Evolutionary conservation across 2,888 invertebrate genomes (phyloP).

Genomic region (Nemotelus nigrinus): DNA sequence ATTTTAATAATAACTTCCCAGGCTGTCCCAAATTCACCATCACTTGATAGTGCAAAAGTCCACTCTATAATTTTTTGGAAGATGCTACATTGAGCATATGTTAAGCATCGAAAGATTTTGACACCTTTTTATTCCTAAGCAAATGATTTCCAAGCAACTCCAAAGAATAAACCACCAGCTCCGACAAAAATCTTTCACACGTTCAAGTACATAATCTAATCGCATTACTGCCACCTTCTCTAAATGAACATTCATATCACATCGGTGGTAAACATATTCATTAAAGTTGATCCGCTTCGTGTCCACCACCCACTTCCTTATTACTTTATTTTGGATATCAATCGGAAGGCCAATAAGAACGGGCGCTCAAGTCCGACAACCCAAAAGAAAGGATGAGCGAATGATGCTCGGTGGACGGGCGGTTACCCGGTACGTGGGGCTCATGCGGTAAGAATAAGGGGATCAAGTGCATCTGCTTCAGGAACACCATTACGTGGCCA

Average conservation of each 20-base stretch:
- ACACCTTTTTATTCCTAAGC: no score
- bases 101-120: no score
- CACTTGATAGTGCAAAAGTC: no score
- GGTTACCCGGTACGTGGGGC: slow-evolving; percentile 32
- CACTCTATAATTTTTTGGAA: no score
- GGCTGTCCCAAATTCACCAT: no score
- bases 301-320: slow-evolving; percentile 40
- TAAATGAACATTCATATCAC: slow-evolving; percentile 31
- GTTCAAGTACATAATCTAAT: slow-evolving; percentile 10
- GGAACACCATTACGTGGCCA: slow-evolving; percentile 46
- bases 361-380: slow-evolving; percentile 25
- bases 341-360: slow-evolving; percentile 39
- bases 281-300: slow-evolving; percentile 13
- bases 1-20: no score
- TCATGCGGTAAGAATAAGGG: slow-evolving; percentile 35
- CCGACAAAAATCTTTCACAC: neutral
- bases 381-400: slow-evolving; percentile 26
- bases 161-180: no score
- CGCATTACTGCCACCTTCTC: slow-evolving; percentile 5
- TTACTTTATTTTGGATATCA: slow-evolving; percentile 10
- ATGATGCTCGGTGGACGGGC: slow-evolving; percentile 29
- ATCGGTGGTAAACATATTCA: slow-evolving; percentile 9
- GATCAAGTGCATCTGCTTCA: slow-evolving; percentile 42
- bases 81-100: no score
- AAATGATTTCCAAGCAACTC: no score